Evolutionary conservation across 2,797 vertebrate species (phyloP), one percentile per base, ranked within the genome.

Genomic region (Champsocephalus esox): DNA sequence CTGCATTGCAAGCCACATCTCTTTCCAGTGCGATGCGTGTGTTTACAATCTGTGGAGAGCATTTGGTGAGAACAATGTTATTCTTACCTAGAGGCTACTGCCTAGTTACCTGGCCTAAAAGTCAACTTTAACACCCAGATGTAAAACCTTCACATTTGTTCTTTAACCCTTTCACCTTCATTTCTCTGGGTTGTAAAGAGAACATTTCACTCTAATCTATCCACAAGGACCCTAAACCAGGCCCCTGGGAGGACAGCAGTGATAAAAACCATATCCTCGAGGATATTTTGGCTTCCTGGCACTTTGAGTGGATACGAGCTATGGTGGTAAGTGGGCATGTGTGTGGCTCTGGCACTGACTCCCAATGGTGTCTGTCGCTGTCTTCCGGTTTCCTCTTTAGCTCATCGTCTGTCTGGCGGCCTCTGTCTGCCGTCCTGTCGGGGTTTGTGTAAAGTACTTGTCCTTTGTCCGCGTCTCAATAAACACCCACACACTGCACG

Each of bases 241-340:
- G 85, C 90, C 90, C 94, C 62, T 92, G 92, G 88, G 92, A 94
- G 78, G 93, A 94, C 82, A 91, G 89, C 87, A 74, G 90, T 89
- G 92, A 94, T 84, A 93, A 93, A 91, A 94, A 94, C 93, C 94
- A 94, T 95, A 93, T 95, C 92, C 93, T 96, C 74, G 92, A 95
- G 92, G 93, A 95, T 95, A 95, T 95, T 89, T 93, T 95, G 94
- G 94, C 95, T 93, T 96, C 95, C 93, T 96, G 95, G 95, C 95
- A 94, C 93, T 95, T 95, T 95, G 93, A 95, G 89, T 95, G 95
- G 95, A 95, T 96, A 84, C 93, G 90, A 77, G 91, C 92, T 38
- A 95, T 96, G 94, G 93, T 95, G 95, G 95, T 96, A 96, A 96
- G 95, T 96, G 85, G 81, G 89, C 84, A 79, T 91, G 91, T 81